Percentiles rank a stretch among this genome's conserved stretches.
These are phyloP conservation scores for Taurulus bubalis DNA, from an alignment of 2,113 vertebrate species.

Conservation along the genomic window DNA sequence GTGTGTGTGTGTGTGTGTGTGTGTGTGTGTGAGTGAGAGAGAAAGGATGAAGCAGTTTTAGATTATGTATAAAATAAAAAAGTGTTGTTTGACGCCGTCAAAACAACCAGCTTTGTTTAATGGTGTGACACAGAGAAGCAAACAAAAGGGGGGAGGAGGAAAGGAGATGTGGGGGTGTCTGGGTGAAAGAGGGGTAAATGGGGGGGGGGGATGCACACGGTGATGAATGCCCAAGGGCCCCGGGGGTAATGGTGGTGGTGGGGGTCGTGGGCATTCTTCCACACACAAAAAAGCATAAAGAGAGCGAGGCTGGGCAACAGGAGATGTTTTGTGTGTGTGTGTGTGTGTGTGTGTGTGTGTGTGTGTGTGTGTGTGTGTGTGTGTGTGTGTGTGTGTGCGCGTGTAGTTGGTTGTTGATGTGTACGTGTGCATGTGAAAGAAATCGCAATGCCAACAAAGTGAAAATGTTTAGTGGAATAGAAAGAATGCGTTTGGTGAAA, in stretches of 20 bases:
- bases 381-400: slow-evolving; percentile 10
- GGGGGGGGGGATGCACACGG: slow-evolving; percentile 50
- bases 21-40: not conserved
- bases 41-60: slow-evolving; percentile 19
- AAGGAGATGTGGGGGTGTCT: slow-evolving; percentile 35
- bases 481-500: slow-evolving; percentile 51
- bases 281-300: slow-evolving; percentile 68
- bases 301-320: slow-evolving; percentile 60
- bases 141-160: slow-evolving; percentile 65
- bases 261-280: slow-evolving; percentile 78
- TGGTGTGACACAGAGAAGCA: slow-evolving; percentile 51
- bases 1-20: slow-evolving; percentile 17
- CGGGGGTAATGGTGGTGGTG: slow-evolving; percentile 59
- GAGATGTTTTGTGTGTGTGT: slow-evolving; percentile 32
- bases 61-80: slow-evolving; percentile 16
- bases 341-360: slow-evolving; percentile 23
- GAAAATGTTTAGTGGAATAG: slow-evolving; percentile 51
- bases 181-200: slow-evolving; percentile 47
- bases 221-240: slow-evolving; percentile 76
- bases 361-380: slow-evolving; percentile 24
- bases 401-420: slow-evolving; percentile 10
- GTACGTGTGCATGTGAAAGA: slow-evolving; percentile 3
- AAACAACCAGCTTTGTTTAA: slow-evolving; percentile 66
- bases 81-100: slow-evolving; percentile 41
- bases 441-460: slow-evolving; percentile 4